Evolutionary conservation across 30 jellyfish, hydroid and myxozoan genomes (phyloP).

Genomic region (Clytia hemisphaerica): DNA sequence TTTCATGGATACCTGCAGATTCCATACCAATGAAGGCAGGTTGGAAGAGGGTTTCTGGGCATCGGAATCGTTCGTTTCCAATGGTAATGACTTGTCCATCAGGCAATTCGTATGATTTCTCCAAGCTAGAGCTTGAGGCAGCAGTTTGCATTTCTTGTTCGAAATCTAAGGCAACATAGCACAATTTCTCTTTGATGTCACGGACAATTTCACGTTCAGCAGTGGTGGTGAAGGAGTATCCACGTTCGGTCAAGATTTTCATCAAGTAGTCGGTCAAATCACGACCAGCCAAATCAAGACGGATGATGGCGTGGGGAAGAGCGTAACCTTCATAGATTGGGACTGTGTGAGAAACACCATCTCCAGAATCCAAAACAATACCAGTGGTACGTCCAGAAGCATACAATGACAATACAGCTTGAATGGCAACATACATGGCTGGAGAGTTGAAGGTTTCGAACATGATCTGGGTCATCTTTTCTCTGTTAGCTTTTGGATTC

Average conservation of each 20-base stretch:
- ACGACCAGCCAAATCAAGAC: conserved; percentile 99
- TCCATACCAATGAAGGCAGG: conserved; percentile 99
- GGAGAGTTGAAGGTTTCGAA: conserved; percentile 69
- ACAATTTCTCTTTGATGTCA: conserved; percentile 98
- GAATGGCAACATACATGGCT: conserved; percentile 99
- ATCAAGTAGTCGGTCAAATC: conserved; percentile 99
- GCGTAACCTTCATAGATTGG: conserved; percentile 99
- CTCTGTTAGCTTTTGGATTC: conserved; percentile 97
- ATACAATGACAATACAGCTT: conserved; percentile 98
- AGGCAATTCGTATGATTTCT: conserved; percentile 99
- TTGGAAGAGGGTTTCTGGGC: conserved; percentile 99
- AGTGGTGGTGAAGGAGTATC: conserved; percentile 99
- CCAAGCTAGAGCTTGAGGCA: conserved; percentile 99
- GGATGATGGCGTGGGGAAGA: conserved; percentile 99
- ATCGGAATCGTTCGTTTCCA: conserved; percentile 99
- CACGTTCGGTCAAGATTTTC: conserved; percentile 99
- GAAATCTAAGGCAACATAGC: conserved; percentile 99
- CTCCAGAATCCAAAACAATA: conserved; percentile 99
- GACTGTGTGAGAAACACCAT: conserved; percentile 99
- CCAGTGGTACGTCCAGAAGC: conserved; percentile 99
- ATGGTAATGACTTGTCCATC: conserved; percentile 99
- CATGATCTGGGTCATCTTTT: conserved; percentile 90
- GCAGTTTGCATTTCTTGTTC: conserved; percentile 99
- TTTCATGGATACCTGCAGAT: conserved; percentile 99
- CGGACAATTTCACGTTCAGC: conserved; percentile 99